phyloP scores from a whole-genome alignment of 1,140 invertebrate genomes.

The Penaeus vannamei region DNA sequence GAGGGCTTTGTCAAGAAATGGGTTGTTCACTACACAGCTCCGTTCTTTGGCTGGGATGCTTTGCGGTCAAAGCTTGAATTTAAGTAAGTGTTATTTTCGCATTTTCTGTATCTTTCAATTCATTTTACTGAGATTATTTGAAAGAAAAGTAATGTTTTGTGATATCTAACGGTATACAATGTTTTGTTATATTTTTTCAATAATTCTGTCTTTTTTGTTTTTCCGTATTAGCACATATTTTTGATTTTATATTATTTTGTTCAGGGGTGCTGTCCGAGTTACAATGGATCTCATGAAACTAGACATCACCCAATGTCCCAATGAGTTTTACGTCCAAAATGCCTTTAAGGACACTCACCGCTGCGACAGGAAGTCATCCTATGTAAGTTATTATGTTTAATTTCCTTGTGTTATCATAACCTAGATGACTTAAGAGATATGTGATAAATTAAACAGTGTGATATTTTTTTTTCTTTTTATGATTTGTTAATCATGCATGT shows the following conservation, averaged over 20 bases:
- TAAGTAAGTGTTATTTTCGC: conserved; percentile 81
- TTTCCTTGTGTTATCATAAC: not conserved
- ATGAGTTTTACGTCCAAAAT: conserved; percentile 89
- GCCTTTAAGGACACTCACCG: conserved; percentile 96
- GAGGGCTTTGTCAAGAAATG: conserved; percentile 90
- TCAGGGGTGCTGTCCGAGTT: conserved; percentile 88
- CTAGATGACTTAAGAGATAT: not conserved
- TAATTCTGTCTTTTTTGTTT: too few species aligned
- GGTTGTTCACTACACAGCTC: conserved; percentile 94
- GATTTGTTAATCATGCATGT: too few species aligned
- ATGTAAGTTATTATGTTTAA: conserved; percentile 82
- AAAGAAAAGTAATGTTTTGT: too few species aligned
- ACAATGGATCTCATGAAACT: conserved; percentile 91
- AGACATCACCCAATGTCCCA: conserved; percentile 96
- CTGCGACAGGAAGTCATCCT: conserved; percentile 91
- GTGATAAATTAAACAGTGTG: too few species aligned
- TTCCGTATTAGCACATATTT: not conserved
- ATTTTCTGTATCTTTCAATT: not conserved
- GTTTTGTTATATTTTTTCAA: too few species aligned
- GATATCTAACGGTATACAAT: too few species aligned
- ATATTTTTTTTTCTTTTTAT: not conserved
- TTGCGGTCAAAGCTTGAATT: conserved; percentile 92
- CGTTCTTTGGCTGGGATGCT: conserved; percentile 97
- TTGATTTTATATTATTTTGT: conserved; percentile 30
- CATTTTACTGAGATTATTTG: not conserved